Evolutionary conservation across 2,113 vertebrate genomes (phyloP).

Genomic region (Pseudonaja textilis): DNA sequence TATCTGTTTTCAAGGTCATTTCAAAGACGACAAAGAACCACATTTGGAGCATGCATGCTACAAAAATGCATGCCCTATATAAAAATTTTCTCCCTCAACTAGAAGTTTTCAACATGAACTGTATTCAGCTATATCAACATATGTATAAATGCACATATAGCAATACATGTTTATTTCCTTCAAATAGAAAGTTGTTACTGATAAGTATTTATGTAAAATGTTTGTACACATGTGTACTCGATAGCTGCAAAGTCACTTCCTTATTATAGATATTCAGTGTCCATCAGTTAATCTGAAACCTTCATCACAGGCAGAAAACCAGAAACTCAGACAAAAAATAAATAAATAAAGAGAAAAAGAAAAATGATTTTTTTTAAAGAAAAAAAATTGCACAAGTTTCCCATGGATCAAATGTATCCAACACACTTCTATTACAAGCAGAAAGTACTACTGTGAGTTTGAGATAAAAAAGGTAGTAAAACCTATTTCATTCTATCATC

Average conservation of each 20-base stretch:
- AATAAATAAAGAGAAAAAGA: background rate
- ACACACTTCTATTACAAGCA: background rate
- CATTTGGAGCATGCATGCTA: background rate
- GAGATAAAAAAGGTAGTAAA: background rate
- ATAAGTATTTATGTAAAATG: background rate
- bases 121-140: background rate
- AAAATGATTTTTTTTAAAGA: background rate
- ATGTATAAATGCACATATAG: background rate
- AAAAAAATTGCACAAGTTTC: background rate
- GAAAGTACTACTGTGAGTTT: rapidly evolving
- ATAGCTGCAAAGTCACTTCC: background rate
- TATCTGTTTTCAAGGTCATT: background rate
- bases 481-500: background rate
- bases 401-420: slow-evolving; percentile 10
- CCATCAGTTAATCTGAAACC: rapidly evolving
- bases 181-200: slow-evolving; percentile 3
- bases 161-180: slow-evolving; percentile 3
- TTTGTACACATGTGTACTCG: background rate
- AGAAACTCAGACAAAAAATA: background rate
- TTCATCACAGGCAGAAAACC: background rate
- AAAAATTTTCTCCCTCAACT: background rate
- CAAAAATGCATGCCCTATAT: background rate
- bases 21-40: background rate
- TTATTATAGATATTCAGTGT: background rate
- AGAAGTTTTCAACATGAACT: background rate